phyloP scores from a whole-genome alignment of 2,113 vertebrate genomes.

The Planiliza haematocheilus region DNA sequence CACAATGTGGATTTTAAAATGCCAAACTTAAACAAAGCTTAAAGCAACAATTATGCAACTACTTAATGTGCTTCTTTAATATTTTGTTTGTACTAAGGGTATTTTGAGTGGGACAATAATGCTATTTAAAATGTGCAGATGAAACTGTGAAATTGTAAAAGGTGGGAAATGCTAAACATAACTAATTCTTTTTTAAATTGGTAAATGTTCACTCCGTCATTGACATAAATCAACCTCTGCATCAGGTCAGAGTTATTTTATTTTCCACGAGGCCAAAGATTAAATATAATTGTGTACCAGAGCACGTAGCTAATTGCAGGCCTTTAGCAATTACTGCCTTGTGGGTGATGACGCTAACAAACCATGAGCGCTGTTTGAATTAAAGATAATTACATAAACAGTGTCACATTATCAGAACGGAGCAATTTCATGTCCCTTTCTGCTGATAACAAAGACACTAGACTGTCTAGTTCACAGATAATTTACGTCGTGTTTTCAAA shows the following conservation, averaged over 20 bases:
- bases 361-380: slow-evolving; percentile 53
- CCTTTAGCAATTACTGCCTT: slow-evolving; percentile 48
- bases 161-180: too few relatives aligned
- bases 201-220: not conserved
- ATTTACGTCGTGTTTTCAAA: slow-evolving; percentile 11
- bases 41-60: too few relatives aligned
- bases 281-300: slow-evolving; percentile 32
- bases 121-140: too few relatives aligned
- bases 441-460: not conserved
- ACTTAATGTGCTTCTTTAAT: too few relatives aligned
- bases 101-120: too few relatives aligned
- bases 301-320: slow-evolving; percentile 48
- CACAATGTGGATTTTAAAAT: too few relatives aligned
- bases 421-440: slow-evolving; percentile 17
- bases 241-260: slow-evolving; percentile 33
- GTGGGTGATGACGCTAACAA: slow-evolving; percentile 46
- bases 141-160: too few relatives aligned
- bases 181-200: too few relatives aligned
- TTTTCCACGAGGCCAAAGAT: slow-evolving; percentile 47
- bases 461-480: not conserved
- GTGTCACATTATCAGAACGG: slow-evolving; percentile 25
- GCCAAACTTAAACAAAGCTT: too few relatives aligned
- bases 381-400: slow-evolving; percentile 63
- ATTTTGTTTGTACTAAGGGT: too few relatives aligned
- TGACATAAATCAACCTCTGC: slow-evolving; percentile 21